A percentile compares a stretch with the other conserved stretches of the same genome.
Conservation (phyloP, 2,113 vertebrate genomes). For the Oxyruncus cristatus region DNA sequence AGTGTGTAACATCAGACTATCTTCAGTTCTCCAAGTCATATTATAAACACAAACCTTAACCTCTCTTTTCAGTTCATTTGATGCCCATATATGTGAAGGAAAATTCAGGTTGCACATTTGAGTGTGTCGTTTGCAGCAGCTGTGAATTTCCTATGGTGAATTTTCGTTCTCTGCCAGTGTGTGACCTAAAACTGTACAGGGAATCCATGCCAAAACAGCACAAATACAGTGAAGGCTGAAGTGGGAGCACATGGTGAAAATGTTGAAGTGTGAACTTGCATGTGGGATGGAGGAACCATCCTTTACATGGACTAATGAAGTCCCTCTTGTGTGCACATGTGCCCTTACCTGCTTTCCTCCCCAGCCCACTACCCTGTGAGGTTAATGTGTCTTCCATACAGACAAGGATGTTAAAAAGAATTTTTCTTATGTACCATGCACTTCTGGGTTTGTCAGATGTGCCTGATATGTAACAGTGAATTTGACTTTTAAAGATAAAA, state of each 20-base stretch:
- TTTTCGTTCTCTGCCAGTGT: neutral
- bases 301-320: neutral
- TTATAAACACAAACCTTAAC: neutral
- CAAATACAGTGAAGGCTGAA: neutral
- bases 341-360: neutral
- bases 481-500: neutral
- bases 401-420: neutral
- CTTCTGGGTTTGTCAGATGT: neutral
- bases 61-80: neutral
- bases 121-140: neutral
- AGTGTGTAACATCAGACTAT: neutral
- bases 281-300: neutral
- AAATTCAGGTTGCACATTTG: neutral
- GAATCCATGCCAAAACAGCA: neutral
- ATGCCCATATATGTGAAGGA: neutral
- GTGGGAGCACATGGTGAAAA: neutral
- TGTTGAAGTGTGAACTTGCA: neutral
- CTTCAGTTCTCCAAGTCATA: neutral
- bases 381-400: neutral
- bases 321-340: neutral
- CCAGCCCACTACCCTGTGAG: neutral
- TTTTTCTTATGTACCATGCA: accelerated
- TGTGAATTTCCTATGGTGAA: neutral
- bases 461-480: neutral
- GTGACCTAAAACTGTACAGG: neutral